phyloP scores from a whole-genome alignment of 2,113 vertebrate species.

The Pomatorhinus ruficollis region DNA sequence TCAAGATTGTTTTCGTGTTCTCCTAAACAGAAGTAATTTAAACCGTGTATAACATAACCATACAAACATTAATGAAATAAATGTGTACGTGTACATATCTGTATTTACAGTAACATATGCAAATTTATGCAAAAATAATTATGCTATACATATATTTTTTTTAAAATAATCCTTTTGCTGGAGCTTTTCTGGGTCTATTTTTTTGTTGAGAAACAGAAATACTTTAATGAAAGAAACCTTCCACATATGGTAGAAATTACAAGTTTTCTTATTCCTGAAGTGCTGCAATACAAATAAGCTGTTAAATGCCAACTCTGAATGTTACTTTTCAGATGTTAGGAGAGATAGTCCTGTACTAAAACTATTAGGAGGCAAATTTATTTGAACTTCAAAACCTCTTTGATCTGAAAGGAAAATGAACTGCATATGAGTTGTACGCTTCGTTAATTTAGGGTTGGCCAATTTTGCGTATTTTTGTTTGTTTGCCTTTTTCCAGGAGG shows the following conservation, averaged over 20 bases:
- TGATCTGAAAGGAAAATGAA: conserved; percentile 64
- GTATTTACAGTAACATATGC: neutral
- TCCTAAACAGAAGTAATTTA: neutral
- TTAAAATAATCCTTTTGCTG: neutral
- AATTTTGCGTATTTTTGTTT: neutral
- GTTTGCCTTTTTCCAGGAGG: neutral
- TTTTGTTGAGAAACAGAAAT: neutral
- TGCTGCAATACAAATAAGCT: conserved; percentile 59
- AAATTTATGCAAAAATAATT: neutral
- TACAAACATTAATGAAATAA: neutral
- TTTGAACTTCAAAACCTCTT: conserved; percentile 65
- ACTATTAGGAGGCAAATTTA: conserved; percentile 57
- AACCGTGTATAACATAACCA: neutral
- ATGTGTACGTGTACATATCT: neutral
- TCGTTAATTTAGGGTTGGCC: conserved; percentile 54
- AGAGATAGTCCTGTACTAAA: conserved; percentile 60
- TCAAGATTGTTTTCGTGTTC: neutral
- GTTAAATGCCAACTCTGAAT: conserved; percentile 50
- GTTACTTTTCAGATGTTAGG: conserved; percentile 58
- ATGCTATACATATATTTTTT: neutral
- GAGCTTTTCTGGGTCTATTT: neutral
- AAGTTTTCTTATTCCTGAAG: conserved; percentile 43
- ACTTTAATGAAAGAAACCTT: neutral
- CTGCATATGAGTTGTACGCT: conserved; percentile 14
- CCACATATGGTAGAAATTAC: conserved; percentile 57